phyloP scores from a whole-genome alignment of 1,140 invertebrate genomes.

The Trachymyrmex cornetzi region DNA sequence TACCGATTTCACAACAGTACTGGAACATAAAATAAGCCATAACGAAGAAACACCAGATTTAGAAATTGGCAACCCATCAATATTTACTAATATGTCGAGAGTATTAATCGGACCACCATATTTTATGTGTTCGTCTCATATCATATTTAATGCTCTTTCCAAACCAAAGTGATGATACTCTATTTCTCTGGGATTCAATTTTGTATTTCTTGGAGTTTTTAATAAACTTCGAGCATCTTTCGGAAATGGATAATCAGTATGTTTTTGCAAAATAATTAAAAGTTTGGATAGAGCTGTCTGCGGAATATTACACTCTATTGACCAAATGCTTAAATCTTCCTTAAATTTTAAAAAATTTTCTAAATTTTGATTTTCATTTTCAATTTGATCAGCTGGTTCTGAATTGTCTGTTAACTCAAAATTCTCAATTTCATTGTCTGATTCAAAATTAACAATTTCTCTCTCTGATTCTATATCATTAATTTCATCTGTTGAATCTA shows the following conservation, averaged over 20 bases:
- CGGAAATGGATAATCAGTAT: background rate
- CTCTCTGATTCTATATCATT: background rate
- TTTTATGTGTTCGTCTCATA: background rate
- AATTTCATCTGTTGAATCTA: background rate
- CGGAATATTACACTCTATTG: background rate
- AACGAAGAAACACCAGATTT: slow-evolving; percentile 1
- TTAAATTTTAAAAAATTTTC: slow-evolving; percentile 21
- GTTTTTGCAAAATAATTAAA: slow-evolving; percentile 10
- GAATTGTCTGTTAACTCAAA: background rate
- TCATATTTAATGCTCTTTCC: background rate
- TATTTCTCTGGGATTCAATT: slow-evolving; percentile 2
- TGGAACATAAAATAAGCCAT: background rate
- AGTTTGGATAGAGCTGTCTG: background rate
- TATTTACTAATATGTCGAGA: slow-evolving; percentile 13
- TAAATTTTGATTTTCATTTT: background rate
- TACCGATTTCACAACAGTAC: background rate
- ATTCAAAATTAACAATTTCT: background rate
- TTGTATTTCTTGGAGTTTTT: background rate
- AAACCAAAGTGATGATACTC: slow-evolving; percentile 13
- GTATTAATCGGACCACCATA: background rate
- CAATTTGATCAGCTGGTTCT: background rate
- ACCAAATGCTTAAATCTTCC: background rate
- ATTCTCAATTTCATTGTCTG: background rate
- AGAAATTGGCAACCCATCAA: background rate
- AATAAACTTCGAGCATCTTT: background rate